Evolutionary conservation across 2,113 vertebrate species (phyloP), one percentile per base, ranked within the genome.

Genomic region (Chiloscyllium plagiosum): DNA sequence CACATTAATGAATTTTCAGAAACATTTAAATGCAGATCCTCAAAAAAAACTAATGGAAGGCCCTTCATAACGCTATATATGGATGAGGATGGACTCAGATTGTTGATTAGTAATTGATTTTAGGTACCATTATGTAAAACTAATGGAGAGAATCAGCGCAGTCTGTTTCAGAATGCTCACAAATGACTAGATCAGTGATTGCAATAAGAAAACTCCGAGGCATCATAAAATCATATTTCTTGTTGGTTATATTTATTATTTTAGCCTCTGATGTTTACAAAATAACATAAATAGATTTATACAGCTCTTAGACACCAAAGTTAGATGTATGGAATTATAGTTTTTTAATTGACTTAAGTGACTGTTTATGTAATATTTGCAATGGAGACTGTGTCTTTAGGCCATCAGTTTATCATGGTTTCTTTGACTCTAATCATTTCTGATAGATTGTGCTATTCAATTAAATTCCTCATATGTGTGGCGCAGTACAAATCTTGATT

Each of bases 381-480:
- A 72, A 26, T 95, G 94, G 26, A n/a, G 89, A 72, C 69, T 70
- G 42, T 69, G 22, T 95, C 68, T 95, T 93, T 95, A 76, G 69
- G 94, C 42, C 68, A 72, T 76, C 47, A 72, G 94, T 72, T 72
- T 72, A 95, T 95, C 70, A 95, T 76, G 42, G 94, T 72, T 72
- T 95, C 68, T 93, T 93, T 66, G 89, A 93, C 56, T 72, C 68
- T 72, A 95, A 95, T 95, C 42, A 95, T 95, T 95, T 95, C 94
- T 70, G 94, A 95, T 95, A 72, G 68, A 72, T 72, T 72, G 52
- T 72, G 66, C 94, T 50, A 68, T 76, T 72, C 68, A 52, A 52
- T 72, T 95, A 95, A 72, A 95, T 95, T 72, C 69, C 22, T 42
- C 50, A 70, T 50, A 42, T 72, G 68, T 72, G 94, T 52, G 94